Evolutionary conservation across 2,113 vertebrate species (phyloP), one percentile per base, ranked within the genome.

Genomic region (Lagopus muta): DNA sequence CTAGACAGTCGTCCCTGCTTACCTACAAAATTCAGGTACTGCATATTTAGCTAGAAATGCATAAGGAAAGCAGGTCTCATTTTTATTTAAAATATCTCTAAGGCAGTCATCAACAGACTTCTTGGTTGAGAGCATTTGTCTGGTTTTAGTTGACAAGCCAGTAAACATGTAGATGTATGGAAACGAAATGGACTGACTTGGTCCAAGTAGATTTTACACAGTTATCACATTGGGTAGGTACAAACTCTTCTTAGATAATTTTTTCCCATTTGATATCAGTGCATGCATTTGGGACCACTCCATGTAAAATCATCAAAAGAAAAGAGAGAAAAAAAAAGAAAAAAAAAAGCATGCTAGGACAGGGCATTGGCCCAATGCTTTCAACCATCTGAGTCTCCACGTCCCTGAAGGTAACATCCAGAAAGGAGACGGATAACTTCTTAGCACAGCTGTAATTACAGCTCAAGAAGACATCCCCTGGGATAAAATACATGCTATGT

Each of bases 51-150:
- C 71, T 80, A 76, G 64, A 86, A 74, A 91, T 32, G 2, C 50
- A 32, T 54, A 38, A 61, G 74, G 74, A 85, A 5, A 45, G 10
- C 48, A 82, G 52, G 20, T 66, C 67, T 93, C 50, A 77, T 92
- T 89, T 94, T 85, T 75, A 62, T 25, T 77, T 87, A 64, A 65
- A 65, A 18, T 77, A 70, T 55, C 82, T 96, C 84, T 42, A 43
- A 80, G 78, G 78, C 67, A 67, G 18, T 82, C 48, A 32, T 27
- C 91, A 89, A 24, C 84, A 73, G 48, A 20, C 42, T 80, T 64
- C 71, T 38, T 62, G 40, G 40, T 32, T 91, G 82, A 88, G 55
- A 87, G 62, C 27, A 79, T 76, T 60, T 75, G 57, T 65, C 28
- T 78, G 66, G 6, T 81, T 92, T 89, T 58, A 65, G 40, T 67